phyloP scores from a whole-genome alignment of 2,888 invertebrate species.

The Lithosia quadra region DNA sequence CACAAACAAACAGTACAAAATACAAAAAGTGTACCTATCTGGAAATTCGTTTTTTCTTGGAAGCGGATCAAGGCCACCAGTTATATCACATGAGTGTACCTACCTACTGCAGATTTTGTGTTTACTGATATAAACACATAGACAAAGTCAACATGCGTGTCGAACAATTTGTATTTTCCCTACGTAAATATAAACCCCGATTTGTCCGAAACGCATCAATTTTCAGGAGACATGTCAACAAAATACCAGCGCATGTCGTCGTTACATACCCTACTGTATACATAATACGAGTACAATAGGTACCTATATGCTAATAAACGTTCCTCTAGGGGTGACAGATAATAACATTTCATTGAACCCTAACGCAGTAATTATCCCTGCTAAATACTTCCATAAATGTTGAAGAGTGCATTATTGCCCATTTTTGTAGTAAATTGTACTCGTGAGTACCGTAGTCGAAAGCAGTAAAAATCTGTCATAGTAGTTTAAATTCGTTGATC shows the following conservation, averaged over 20 bases:
- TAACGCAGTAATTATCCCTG: conserved; percentile 54
- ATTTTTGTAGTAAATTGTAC: conserved; percentile 26
- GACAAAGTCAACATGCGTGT: conserved; percentile 3
- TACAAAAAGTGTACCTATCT: background rate
- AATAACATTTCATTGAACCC: conserved; percentile 60
- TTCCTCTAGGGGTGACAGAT: conserved; percentile 51
- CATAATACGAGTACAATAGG: conserved; percentile 28
- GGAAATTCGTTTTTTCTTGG: background rate
- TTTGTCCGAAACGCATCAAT: conserved; percentile 37
- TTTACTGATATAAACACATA: background rate
- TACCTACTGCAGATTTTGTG: background rate
- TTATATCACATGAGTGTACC: background rate
- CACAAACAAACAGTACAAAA: background rate
- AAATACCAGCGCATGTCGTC: background rate
- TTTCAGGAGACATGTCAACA: conserved; percentile 38
- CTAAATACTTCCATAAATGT: conserved; percentile 34
- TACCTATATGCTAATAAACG: conserved; percentile 26
- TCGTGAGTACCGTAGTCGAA: conserved; percentile 13
- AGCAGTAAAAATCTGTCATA: conserved; percentile 5
- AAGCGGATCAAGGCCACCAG: background rate
- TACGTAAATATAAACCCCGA: conserved; percentile 29
- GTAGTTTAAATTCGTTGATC: conserved; percentile 12
- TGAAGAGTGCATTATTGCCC: conserved; percentile 50
- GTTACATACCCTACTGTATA: background rate
- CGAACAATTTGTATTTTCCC: conserved; percentile 4